Conservation (phyloP, 2,113 vertebrate species). For the Macaca mulatta region DNA sequence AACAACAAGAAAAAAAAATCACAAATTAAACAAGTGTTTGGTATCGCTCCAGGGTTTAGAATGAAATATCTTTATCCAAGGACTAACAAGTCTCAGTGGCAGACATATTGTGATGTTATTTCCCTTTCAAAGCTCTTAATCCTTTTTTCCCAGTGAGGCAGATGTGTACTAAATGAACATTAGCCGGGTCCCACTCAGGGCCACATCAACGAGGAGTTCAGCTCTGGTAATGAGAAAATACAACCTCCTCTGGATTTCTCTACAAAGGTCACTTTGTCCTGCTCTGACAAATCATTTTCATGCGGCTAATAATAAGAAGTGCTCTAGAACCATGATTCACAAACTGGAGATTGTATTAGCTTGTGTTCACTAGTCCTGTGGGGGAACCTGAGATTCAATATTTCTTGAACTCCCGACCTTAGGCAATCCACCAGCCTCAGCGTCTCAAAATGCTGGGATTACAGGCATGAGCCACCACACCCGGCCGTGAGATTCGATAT, state of each 20-base stretch:
- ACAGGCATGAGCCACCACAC: too few species aligned
- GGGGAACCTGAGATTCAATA: not conserved
- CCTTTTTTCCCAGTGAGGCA: conserved; percentile 54
- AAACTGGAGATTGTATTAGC: not conserved
- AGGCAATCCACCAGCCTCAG: too few species aligned
- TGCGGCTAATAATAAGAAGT: not conserved
- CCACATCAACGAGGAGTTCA: not conserved
- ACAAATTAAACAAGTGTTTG: conserved; percentile 58
- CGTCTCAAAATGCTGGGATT: too few species aligned
- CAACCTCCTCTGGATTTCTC: not conserved
- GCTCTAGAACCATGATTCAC: not conserved
- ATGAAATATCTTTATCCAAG: conserved; percentile 57
- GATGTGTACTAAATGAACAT: conserved; percentile 63
- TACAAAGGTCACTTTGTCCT: not conserved
- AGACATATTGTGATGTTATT: conserved; percentile 48
- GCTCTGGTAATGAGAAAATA: conserved; percentile 6
- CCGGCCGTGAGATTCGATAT: not conserved
- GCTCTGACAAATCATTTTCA: not conserved
- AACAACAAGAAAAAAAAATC: not conserved
- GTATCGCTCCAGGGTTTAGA: conserved; percentile 11
- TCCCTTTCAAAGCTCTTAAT: conserved; percentile 69
- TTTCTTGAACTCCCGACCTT: not conserved
- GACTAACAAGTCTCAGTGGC: conserved; percentile 41
- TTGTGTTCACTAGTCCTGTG: not conserved
- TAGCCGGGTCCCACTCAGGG: conserved; percentile 1